Percentiles rank a stretch among this genome's conserved stretches.
phyloP scores from a whole-genome alignment of 2,888 invertebrate genomes.

The Isotomurus palustris region DNA sequence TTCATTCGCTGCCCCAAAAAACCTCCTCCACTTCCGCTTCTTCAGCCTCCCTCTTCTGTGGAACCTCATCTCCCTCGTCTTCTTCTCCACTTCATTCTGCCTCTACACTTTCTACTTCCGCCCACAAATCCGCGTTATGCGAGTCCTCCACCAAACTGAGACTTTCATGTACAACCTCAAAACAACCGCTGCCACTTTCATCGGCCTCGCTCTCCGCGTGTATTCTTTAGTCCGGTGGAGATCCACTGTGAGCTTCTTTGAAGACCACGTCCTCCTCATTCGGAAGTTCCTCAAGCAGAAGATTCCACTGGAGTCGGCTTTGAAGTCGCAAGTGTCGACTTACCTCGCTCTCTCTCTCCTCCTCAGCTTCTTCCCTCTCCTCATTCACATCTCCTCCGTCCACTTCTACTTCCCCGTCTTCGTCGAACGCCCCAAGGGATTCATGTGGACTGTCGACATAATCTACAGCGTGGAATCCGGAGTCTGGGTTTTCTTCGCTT shows the following conservation, averaged over 20 bases:
- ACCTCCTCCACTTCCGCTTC: background rate
- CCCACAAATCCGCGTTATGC: background rate
- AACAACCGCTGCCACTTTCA: background rate
- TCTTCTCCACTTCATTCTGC: conserved; percentile 9
- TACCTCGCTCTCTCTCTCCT: background rate
- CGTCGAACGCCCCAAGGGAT: background rate
- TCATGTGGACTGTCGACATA: background rate
- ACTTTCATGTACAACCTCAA: conserved; percentile 14
- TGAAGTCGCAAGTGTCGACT: too few relatives aligned
- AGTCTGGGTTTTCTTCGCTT: conserved; percentile 3
- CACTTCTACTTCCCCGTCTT: background rate
- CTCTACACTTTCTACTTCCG: conserved; percentile 9
- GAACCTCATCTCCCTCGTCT: background rate
- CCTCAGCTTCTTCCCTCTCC: background rate
- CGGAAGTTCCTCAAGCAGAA: too few relatives aligned
- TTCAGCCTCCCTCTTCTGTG: conserved; percentile 8
- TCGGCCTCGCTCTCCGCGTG: conserved; percentile 3
- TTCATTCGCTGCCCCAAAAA: background rate
- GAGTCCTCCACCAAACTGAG: conserved; percentile 24
- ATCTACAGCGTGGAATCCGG: conserved; percentile 1
- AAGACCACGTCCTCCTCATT: conserved; percentile 3
- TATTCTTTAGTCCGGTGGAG: background rate
- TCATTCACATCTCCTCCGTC: background rate
- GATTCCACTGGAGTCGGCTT: too few relatives aligned
- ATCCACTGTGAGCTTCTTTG: conserved; percentile 3